phyloP scores from a whole-genome alignment of 2,113 vertebrate genomes.

The Triplophysa dalaica region DNA sequence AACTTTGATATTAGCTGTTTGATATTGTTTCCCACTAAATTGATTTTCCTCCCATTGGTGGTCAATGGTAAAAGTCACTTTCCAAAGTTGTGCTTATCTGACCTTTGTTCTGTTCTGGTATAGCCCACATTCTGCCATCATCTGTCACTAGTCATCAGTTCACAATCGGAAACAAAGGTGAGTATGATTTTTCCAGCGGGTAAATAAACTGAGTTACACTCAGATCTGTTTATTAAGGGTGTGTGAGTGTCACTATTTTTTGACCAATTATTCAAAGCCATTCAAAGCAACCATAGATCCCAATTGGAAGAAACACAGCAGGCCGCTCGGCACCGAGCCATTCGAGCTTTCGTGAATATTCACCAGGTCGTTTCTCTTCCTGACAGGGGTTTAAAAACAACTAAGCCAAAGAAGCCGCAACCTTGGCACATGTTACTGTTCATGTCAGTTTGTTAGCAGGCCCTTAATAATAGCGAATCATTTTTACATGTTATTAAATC shows the following conservation, averaged over 20 bases:
- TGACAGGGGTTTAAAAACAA: slow-evolving; percentile 20
- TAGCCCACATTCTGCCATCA: no score
- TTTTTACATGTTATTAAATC: slow-evolving; percentile 75
- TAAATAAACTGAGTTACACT: background rate
- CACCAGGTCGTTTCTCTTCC: slow-evolving; percentile 36
- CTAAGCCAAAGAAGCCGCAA: slow-evolving; percentile 39
- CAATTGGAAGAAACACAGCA: background rate
- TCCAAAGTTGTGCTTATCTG: no score
- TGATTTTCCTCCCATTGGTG: no score
- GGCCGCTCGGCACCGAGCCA: background rate
- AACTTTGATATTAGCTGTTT: background rate
- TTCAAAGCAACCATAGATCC: background rate
- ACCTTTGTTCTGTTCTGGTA: no score
- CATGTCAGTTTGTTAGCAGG: slow-evolving; percentile 49
- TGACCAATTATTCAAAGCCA: background rate
- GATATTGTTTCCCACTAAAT: no score
- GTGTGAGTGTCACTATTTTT: background rate
- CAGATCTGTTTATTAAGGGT: background rate
- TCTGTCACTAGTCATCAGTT: no score
- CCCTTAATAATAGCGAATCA: slow-evolving; percentile 71
- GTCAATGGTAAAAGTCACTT: no score
- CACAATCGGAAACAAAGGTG: no score
- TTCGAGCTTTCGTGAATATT: slow-evolving; percentile 26
- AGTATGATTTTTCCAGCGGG: no score
- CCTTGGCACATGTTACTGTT: slow-evolving; percentile 56